Conservation (phyloP, 30 jellyfish, hydroid and myxozoan species). For the Aurelia sp. region DNA sequence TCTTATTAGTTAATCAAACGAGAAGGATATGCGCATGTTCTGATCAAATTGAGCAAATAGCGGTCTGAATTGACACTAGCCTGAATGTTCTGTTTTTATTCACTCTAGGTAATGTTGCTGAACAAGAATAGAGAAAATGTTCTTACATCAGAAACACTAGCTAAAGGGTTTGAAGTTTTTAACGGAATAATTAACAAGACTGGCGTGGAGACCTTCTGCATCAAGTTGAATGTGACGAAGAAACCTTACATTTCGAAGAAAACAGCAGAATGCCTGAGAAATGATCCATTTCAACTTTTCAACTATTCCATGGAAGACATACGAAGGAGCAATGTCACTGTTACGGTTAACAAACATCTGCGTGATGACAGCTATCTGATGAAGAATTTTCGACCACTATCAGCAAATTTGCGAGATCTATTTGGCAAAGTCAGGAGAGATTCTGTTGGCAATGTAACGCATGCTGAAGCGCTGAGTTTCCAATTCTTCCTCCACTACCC, state of each 20-base stretch:
- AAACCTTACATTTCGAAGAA: slow-evolving; percentile 6
- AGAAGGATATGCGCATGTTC: too few species aligned
- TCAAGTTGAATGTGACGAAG: background rate
- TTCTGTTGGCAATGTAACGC: background rate
- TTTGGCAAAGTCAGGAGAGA: slow-evolving; percentile 18
- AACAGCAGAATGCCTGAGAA: slow-evolving; percentile 23
- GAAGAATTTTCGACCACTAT: slow-evolving; percentile 37
- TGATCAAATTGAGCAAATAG: too few species aligned
- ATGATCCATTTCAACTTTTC: slow-evolving; percentile 41
- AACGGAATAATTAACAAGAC: slow-evolving; percentile 23
- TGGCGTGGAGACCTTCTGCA: slow-evolving; percentile 6
- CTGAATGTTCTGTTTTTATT: background rate
- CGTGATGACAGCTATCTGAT: slow-evolving; percentile 4
- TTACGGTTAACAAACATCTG: background rate
- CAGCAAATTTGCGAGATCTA: background rate
- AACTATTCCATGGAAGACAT: slow-evolving; percentile 29
- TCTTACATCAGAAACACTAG: slow-evolving; percentile 7
- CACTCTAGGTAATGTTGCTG: slow-evolving; percentile 4
- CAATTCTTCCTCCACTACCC: slow-evolving; percentile 6
- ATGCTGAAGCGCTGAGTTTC: slow-evolving; percentile 22
- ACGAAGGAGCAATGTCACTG: background rate
- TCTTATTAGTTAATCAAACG: too few species aligned
- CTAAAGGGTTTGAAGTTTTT: slow-evolving; percentile 16
- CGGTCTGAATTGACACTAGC: too few species aligned
- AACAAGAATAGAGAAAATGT: background rate